phyloP scores from a whole-genome alignment of 2,797 vertebrate genomes.

The Zenarchopterus dispar region DNA sequence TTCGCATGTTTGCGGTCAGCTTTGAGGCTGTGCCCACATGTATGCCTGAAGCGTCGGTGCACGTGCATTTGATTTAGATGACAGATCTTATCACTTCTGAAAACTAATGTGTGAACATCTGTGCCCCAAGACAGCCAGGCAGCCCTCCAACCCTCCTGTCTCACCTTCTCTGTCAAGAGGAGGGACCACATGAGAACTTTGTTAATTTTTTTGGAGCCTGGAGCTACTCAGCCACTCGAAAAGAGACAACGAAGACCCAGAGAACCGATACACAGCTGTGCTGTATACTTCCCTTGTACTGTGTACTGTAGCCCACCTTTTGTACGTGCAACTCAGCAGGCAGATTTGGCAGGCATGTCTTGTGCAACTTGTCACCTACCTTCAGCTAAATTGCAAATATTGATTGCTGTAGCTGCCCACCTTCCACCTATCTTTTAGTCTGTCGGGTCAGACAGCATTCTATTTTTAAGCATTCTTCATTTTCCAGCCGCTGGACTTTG shows the following conservation, averaged over 20 bases:
- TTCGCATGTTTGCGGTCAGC: not conserved
- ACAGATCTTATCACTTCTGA: constrained; percentile 40
- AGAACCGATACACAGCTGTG: constrained; percentile 26
- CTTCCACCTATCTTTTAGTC: constrained; percentile 18
- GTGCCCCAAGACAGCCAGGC: constrained; percentile 47
- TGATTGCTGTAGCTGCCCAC: constrained; percentile 36
- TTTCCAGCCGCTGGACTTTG: constrained; percentile 7
- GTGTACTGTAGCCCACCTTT: not conserved
- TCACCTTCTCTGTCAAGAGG: constrained; percentile 28
- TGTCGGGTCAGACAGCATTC: constrained; percentile 6
- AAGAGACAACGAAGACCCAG: constrained; percentile 26
- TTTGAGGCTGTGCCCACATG: constrained; percentile 9
- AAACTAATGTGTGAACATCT: constrained; percentile 45
- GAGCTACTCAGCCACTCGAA: constrained; percentile 20
- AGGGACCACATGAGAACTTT: constrained; percentile 8
- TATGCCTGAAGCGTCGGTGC: constrained; percentile 24
- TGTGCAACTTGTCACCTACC: constrained; percentile 30
- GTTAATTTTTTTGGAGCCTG: constrained; percentile 20
- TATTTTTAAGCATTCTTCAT: constrained; percentile 21
- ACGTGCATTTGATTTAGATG: constrained; percentile 30
- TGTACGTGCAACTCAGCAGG: not conserved
- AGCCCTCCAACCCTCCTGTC: constrained; percentile 45
- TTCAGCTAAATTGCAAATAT: constrained; percentile 23
- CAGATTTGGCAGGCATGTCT: constrained; percentile 9
- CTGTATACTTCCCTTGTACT: too few relatives aligned